A percentile compares a stretch with the other conserved stretches of the same genome.
Evolutionary conservation across 2,797 vertebrate genomes (phyloP).

Genomic region (Momotus momota): DNA sequence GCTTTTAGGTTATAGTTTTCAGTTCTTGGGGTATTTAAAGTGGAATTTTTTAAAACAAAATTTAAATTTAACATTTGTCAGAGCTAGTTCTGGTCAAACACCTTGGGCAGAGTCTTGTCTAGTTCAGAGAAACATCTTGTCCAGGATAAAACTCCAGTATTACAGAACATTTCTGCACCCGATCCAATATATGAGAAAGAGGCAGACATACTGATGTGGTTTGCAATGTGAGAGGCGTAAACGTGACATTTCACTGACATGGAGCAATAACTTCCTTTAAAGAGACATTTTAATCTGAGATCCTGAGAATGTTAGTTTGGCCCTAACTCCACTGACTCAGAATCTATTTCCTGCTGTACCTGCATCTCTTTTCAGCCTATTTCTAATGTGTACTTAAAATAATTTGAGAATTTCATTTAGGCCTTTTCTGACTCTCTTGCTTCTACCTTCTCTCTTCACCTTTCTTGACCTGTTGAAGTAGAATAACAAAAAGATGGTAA

Average conservation of each 20-base stretch:
- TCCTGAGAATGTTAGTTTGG: constrained; percentile 55
- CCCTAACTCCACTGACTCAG: constrained; percentile 70
- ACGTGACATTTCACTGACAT: not conserved
- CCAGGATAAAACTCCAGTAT: not conserved
- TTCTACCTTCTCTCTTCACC: constrained; percentile 86
- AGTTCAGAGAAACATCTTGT: not conserved
- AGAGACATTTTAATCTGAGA: not conserved
- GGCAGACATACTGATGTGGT: not conserved
- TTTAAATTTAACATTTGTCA: not conserved
- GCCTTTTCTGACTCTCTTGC: constrained; percentile 83
- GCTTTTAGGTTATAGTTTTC: not conserved
- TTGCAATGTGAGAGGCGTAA: not conserved
- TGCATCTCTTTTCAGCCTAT: constrained; percentile 78
- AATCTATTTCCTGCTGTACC: constrained; percentile 62
- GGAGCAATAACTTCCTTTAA: not conserved
- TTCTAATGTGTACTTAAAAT: constrained; percentile 82
- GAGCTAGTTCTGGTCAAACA: not conserved
- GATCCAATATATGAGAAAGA: not conserved
- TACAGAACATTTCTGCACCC: not conserved
- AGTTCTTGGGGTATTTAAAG: not conserved
- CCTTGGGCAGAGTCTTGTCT: not conserved
- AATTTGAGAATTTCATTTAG: constrained; percentile 80
- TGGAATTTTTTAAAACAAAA: not conserved
- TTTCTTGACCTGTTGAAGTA: constrained; percentile 93
- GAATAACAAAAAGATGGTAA: constrained; percentile 99